phyloP scores from a whole-genome alignment of 2,797 vertebrate species.

The Botia kubotai region DNA sequence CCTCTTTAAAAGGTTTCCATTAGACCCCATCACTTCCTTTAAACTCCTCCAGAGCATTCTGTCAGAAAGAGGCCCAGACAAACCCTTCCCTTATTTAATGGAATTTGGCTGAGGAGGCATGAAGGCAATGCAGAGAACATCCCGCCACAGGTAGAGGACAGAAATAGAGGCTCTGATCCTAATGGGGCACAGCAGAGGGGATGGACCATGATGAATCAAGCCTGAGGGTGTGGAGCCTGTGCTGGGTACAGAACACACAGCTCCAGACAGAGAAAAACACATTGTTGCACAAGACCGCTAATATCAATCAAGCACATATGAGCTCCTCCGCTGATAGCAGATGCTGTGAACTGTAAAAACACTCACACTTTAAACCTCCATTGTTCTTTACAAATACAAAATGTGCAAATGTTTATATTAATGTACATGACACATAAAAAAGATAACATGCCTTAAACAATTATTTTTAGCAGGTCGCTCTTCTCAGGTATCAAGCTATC shows the following conservation, averaged over 20 bases:
- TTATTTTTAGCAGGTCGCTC: conserved; percentile 35
- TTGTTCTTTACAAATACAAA: conserved; percentile 18
- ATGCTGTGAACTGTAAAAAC: background rate
- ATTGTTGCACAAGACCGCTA: conserved; percentile 16
- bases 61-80: conserved; percentile 32
- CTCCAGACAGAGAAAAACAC: conserved; percentile 41
- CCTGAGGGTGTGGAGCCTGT: conserved; percentile 22
- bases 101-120: conserved; percentile 22
- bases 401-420: conserved; percentile 24
- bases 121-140: conserved; percentile 33
- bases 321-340: background rate
- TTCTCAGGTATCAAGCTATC: conserved; percentile 47
- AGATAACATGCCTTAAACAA: conserved; percentile 20
- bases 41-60: conserved; percentile 41
- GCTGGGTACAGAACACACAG: conserved; percentile 39
- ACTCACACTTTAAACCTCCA: background rate
- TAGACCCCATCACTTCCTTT: conserved; percentile 35
- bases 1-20: conserved; percentile 49
- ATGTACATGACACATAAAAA: conserved; percentile 22
- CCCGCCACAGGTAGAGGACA: conserved; percentile 53
- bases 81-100: conserved; percentile 41
- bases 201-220: conserved; percentile 41
- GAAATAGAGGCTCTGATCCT: conserved; percentile 45
- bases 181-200: conserved; percentile 52
- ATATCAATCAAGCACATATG: background rate